A percentile compares a stretch with the other conserved stretches of the same genome.
Conservation (phyloP, 2,797 vertebrate genomes). For the Mycteria americana region DNA sequence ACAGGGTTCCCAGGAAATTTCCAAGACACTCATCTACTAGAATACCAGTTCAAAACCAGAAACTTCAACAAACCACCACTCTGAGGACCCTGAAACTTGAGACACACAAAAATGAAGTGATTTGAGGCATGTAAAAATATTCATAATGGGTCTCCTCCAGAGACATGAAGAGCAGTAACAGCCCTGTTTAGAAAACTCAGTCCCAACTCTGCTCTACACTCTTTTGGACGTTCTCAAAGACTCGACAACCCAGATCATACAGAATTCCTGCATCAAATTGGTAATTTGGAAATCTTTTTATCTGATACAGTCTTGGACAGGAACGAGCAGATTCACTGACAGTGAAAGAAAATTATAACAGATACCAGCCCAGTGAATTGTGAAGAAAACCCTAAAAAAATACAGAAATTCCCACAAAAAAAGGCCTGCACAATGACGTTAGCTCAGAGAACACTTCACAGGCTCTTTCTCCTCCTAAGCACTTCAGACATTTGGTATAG, state of each 20-base stretch:
- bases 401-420: background rate
- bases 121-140: background rate
- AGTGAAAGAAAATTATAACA: background rate
- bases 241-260: accelerated
- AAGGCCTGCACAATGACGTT: background rate
- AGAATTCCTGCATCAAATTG: background rate
- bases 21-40: background rate
- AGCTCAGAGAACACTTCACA: background rate
- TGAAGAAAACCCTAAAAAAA: background rate
- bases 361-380: background rate
- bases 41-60: background rate
- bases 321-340: background rate
- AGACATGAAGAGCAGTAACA: background rate
- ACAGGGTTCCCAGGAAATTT: background rate
- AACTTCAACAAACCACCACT: background rate
- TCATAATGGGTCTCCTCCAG: background rate
- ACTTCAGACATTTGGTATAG: background rate
- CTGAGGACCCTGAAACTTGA: background rate
- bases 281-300: background rate
- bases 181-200: background rate
- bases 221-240: background rate
- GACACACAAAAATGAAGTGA: background rate
- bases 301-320: background rate
- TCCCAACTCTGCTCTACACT: background rate
- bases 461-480: background rate